Evolutionary conservation across 2,797 vertebrate genomes (phyloP).

Genomic region (Tiaroga cobitis): DNA sequence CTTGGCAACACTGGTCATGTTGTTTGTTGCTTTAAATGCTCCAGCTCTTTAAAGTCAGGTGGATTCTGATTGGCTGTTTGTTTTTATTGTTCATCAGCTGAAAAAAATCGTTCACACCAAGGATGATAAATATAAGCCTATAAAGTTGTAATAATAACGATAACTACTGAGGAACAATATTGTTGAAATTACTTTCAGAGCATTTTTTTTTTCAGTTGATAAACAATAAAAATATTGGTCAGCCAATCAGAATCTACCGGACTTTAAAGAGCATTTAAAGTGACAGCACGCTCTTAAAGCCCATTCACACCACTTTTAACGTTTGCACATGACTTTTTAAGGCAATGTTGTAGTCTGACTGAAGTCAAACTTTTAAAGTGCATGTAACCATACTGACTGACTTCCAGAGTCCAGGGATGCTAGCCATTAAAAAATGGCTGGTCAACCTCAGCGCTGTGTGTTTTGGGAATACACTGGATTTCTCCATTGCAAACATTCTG

Average conservation of each 20-base stretch:
- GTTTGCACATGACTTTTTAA: not conserved
- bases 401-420: not conserved
- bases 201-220: no score
- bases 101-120: no score
- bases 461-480: constrained; percentile 20
- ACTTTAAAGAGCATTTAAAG: no score
- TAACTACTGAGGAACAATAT: not conserved
- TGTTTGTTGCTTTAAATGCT: no score
- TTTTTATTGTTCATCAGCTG: no score
- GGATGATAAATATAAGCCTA: no score
- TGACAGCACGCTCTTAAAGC: no score
- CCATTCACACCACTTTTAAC: no score
- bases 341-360: not conserved
- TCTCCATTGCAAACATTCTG: not conserved
- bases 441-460: constrained; percentile 12
- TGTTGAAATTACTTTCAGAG: not conserved
- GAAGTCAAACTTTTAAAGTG: not conserved
- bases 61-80: no score
- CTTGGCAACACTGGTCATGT: no score
- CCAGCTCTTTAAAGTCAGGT: no score
- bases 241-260: not conserved
- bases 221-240: not conserved
- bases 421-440: not conserved
- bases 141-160: no score
- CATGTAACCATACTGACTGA: not conserved